These are phyloP conservation scores for Zygaena filipendulae DNA, from an alignment of 2,888 invertebrate species.

Conservation along the genomic window DNA sequence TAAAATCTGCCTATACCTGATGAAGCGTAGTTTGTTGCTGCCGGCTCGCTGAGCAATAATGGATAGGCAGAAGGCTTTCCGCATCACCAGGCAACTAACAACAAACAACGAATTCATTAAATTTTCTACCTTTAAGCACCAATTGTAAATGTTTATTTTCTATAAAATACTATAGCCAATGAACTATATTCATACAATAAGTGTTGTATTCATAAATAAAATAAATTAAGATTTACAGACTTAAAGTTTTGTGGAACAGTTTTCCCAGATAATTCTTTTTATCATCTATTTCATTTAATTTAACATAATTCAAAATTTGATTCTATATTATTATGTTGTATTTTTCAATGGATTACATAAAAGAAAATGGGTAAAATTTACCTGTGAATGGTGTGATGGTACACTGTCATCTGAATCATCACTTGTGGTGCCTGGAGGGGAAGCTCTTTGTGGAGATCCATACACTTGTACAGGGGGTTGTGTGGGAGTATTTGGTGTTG, in stretches of 20 bases:
- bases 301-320: too few species aligned
- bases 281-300: too few species aligned
- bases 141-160: constrained; percentile 7
- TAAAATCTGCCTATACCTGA: constrained; percentile 68
- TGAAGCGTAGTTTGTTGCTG: constrained; percentile 71
- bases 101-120: constrained; percentile 68
- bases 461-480: constrained; percentile 45
- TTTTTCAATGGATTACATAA: too few species aligned
- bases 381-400: constrained; percentile 72
- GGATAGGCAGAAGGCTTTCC: constrained; percentile 71
- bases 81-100: constrained; percentile 72
- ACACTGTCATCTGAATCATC: constrained; percentile 89
- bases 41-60: constrained; percentile 72
- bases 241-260: too few species aligned
- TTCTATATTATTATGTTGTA: too few species aligned
- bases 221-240: too few species aligned
- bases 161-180: constrained; percentile 33
- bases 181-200: constrained; percentile 54
- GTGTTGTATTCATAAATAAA: constrained; percentile 11
- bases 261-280: too few species aligned
- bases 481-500: constrained; percentile 51
- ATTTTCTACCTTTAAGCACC: constrained; percentile 33
- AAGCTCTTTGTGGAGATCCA: constrained; percentile 72
- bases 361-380: too few species aligned
- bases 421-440: constrained; percentile 80